Percentiles rank a stretch among this genome's conserved stretches.
Conservation (phyloP, 2,113 vertebrate genomes). For the Cygnus atratus region DNA sequence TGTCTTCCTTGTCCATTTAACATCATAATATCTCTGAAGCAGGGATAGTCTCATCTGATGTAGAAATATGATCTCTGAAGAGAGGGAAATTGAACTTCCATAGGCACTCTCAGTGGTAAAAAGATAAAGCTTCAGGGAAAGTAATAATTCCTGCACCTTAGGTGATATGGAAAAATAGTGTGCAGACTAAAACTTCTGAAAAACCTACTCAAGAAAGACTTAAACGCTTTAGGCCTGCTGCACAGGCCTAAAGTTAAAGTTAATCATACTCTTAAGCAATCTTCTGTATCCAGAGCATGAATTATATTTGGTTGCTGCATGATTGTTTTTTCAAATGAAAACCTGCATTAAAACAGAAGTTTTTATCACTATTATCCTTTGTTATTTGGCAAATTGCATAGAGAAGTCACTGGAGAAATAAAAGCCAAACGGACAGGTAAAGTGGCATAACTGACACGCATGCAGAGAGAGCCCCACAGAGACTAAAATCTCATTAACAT, state of each 20-base stretch:
- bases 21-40: background rate
- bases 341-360: background rate
- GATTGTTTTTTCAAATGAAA: background rate
- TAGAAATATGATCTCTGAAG: background rate
- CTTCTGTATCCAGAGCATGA: background rate
- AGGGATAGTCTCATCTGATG: background rate
- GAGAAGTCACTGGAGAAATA: conserved; percentile 20
- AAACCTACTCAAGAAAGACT: background rate
- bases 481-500: conserved; percentile 22
- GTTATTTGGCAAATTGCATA: background rate
- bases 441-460: conserved; percentile 20
- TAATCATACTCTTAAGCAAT: background rate
- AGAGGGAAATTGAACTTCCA: background rate
- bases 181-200: background rate
- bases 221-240: background rate
- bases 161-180: background rate
- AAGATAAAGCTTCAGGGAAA: conserved; percentile 2
- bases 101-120: background rate
- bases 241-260: background rate
- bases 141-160: background rate
- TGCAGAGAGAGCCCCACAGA: background rate
- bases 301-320: background rate
- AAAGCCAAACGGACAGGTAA: conserved; percentile 53
- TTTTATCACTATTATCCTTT: background rate
- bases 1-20: conserved; percentile 2